Conservation (phyloP, 2,113 vertebrate species). For the Anguilla rostrata region DNA sequence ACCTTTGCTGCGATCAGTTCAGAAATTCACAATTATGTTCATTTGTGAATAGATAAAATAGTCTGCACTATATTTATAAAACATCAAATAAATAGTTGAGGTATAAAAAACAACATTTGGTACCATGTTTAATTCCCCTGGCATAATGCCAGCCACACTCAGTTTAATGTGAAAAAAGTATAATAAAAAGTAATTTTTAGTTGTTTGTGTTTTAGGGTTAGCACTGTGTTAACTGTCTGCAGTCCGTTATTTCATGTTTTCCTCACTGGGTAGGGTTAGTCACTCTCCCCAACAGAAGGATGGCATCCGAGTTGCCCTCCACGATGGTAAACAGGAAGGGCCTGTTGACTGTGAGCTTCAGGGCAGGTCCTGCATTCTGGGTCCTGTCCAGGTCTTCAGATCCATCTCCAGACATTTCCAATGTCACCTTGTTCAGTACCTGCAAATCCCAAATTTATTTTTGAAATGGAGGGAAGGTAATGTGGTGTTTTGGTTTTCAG, state of each 20-base stretch:
- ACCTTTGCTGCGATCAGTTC: too few species aligned
- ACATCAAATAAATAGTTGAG: conserved; percentile 38
- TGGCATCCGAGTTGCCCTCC: conserved; percentile 66
- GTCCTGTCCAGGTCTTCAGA: conserved; percentile 45
- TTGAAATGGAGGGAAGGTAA: not conserved
- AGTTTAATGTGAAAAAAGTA: not conserved
- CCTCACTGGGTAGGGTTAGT: conserved; percentile 64
- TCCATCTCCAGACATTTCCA: conserved; percentile 70
- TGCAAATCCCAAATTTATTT: conserved; percentile 29
- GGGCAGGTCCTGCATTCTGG: conserved; percentile 37
- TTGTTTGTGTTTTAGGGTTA: too few species aligned
- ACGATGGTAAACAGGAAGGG: conserved; percentile 81
- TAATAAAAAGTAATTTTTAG: not conserved
- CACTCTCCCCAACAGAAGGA: conserved; percentile 82
- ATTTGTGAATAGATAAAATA: too few species aligned
- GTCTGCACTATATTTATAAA: not conserved
- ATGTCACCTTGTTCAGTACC: conserved; percentile 61
- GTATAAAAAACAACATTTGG: not conserved
- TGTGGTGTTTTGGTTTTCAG: not conserved
- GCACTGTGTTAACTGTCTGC: not conserved
- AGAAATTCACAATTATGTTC: too few species aligned
- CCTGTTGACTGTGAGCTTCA: conserved; percentile 73
- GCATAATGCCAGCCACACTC: not conserved
- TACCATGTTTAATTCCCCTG: not conserved
- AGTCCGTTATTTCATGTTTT: not conserved